A percentile compares a stretch with the other conserved stretches of the same genome.
These are phyloP conservation scores for Tachina lurida DNA, from an alignment of 2,888 invertebrate species.

Conservation along the genomic window DNA sequence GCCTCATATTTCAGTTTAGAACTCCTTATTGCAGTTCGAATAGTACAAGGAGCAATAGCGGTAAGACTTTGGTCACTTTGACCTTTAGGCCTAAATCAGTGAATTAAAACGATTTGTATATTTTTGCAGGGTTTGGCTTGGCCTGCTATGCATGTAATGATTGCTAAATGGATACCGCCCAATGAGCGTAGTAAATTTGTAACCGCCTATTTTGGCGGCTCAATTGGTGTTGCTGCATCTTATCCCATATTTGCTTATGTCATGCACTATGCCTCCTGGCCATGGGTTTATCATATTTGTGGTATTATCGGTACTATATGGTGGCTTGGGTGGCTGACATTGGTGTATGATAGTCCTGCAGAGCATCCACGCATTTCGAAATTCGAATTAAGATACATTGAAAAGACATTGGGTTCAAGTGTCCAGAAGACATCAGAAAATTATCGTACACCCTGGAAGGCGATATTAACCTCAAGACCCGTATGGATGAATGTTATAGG, in stretches of 20 bases:
- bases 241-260: slow-evolving; percentile 88
- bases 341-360: slow-evolving; percentile 86
- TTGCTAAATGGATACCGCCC: slow-evolving; percentile 92
- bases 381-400: slow-evolving; percentile 85
- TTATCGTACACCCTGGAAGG: slow-evolving; percentile 85
- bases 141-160: slow-evolving; percentile 91
- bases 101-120: slow-evolving; percentile 63
- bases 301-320: slow-evolving; percentile 86
- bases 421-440: slow-evolving; percentile 78
- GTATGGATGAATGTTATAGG: slow-evolving; percentile 87
- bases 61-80: slow-evolving; percentile 82
- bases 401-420: slow-evolving; percentile 84
- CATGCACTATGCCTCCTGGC: slow-evolving; percentile 87
- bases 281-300: slow-evolving; percentile 87
- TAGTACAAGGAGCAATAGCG: slow-evolving; percentile 87
- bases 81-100: not conserved
- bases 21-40: slow-evolving; percentile 85
- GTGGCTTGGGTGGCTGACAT: slow-evolving; percentile 86
- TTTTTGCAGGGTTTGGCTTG: slow-evolving; percentile 85
- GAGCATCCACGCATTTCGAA: slow-evolving; percentile 86
- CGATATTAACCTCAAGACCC: slow-evolving; percentile 85
- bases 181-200: slow-evolving; percentile 89
- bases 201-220: slow-evolving; percentile 86
- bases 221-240: slow-evolving; percentile 87
- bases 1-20: slow-evolving; percentile 85